These are phyloP conservation scores for Vombatus ursinus DNA, from an alignment of 2,113 vertebrate genomes.

Conservation along the genomic window DNA sequence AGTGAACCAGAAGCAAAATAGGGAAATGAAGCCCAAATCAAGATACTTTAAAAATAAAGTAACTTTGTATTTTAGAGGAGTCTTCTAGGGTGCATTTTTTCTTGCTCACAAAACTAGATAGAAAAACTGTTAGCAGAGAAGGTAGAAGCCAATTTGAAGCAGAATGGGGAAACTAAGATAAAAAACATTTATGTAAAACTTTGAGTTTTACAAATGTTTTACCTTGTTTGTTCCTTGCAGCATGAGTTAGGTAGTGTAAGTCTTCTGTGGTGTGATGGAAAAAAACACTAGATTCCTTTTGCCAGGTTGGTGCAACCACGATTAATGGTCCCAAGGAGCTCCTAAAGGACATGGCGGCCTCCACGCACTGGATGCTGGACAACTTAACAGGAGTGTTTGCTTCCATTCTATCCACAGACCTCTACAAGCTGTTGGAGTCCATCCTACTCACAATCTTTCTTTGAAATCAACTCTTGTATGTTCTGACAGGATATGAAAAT, in stretches of 20 bases:
- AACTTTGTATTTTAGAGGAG: constrained; percentile 1
- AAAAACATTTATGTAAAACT: constrained; percentile 47
- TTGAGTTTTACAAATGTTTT: not conserved
- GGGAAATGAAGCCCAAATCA: not conserved
- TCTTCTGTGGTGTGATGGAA: too few relatives aligned
- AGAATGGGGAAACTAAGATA: not conserved
- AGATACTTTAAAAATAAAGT: too few relatives aligned
- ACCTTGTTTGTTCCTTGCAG: too few relatives aligned
- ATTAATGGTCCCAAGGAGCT: too few relatives aligned
- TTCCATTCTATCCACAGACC: not conserved
- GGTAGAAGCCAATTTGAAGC: not conserved
- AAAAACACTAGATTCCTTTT: too few relatives aligned
- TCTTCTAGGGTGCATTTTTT: constrained; percentile 47
- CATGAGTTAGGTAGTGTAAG: too few relatives aligned
- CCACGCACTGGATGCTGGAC: too few relatives aligned
- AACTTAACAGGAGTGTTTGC: not conserved
- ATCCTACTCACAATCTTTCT: not conserved
- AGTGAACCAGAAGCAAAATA: not conserved
- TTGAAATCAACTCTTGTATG: not conserved
- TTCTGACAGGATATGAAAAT: not conserved
- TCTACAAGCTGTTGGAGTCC: not conserved
- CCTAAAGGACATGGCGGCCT: too few relatives aligned
- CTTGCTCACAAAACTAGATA: not conserved
- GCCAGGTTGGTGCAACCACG: too few relatives aligned
- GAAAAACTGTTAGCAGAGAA: not conserved